phyloP scores from a whole-genome alignment of 1,140 invertebrate genomes.

The Hylaeus anthracinus region DNA sequence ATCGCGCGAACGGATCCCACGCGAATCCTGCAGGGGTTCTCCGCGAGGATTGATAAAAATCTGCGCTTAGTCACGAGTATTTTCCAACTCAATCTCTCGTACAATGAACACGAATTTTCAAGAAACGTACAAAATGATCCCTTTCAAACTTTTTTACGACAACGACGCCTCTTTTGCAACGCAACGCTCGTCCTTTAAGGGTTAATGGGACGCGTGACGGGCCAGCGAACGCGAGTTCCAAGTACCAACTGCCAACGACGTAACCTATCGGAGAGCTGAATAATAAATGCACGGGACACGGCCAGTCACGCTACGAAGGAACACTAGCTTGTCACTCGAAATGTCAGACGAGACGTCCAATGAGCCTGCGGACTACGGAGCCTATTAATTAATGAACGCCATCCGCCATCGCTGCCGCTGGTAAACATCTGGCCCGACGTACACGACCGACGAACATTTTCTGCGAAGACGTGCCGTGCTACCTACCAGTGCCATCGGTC shows the following conservation, averaged over 20 bases:
- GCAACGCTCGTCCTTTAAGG: conserved; percentile 25
- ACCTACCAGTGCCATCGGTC: conserved; percentile 12
- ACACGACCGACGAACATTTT: conserved; percentile 47
- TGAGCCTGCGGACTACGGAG: conserved; percentile 64
- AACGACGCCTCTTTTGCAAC: too few species aligned
- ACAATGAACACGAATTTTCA: too few species aligned
- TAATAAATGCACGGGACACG: conserved; percentile 77
- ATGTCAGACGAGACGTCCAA: conserved; percentile 75
- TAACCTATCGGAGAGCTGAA: conserved; percentile 78
- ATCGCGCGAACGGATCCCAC: neutral
- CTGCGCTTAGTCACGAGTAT: neutral
- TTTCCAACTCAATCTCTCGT: too few species aligned
- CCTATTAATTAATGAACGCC: conserved; percentile 79
- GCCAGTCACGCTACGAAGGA: conserved; percentile 78
- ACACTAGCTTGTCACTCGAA: conserved; percentile 80
- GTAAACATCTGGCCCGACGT: conserved; percentile 53
- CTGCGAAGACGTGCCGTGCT: conserved; percentile 35
- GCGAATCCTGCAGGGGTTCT: neutral
- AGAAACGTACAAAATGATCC: too few species aligned
- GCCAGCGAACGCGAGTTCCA: conserved; percentile 68
- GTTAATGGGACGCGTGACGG: conserved; percentile 75
- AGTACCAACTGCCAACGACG: conserved; percentile 72
- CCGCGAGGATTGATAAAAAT: conserved; percentile 24
- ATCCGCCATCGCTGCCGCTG: conserved; percentile 60
- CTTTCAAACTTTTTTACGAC: neutral